phyloP scores from a whole-genome alignment of 2,113 vertebrate genomes.

The Probosciger aterrimus region DNA sequence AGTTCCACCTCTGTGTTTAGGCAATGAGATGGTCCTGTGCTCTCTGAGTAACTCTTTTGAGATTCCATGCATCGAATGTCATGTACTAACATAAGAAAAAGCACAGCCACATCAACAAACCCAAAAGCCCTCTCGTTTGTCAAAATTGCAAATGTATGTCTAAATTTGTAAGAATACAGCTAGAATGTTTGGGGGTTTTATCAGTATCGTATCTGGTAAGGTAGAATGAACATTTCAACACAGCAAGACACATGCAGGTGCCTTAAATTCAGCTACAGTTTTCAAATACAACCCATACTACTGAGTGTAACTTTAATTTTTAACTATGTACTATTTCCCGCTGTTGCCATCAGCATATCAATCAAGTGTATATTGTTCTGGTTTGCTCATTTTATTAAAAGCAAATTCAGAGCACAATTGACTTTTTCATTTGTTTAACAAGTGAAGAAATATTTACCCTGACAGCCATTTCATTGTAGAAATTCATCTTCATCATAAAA shows the following conservation, averaged over 20 bases:
- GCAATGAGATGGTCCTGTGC: background rate
- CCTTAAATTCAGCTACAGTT: constrained; percentile 56
- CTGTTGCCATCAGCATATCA: constrained; percentile 75
- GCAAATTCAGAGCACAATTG: constrained; percentile 83
- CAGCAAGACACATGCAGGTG: constrained; percentile 4
- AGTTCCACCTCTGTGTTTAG: background rate
- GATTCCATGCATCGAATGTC: background rate
- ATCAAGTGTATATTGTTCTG: constrained; percentile 79
- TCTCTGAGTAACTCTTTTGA: background rate
- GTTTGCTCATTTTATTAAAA: constrained; percentile 84
- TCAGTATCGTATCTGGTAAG: background rate
- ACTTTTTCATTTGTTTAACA: constrained; percentile 92
- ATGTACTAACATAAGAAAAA: background rate
- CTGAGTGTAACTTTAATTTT: constrained; percentile 72
- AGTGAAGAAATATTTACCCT: constrained; percentile 98
- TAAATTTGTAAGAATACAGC: background rate
- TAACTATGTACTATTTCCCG: constrained; percentile 69
- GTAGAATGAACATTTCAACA: background rate
- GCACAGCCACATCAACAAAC: background rate
- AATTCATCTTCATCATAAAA: constrained; percentile 98
- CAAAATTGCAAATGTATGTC: background rate
- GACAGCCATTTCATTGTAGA: constrained; percentile 97
- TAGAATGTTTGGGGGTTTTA: background rate
- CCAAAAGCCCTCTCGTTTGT: background rate
- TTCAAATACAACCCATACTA: constrained; percentile 58